Conservation (phyloP, 1,140 invertebrate genomes). For the Colletes latitarsis region DNA sequence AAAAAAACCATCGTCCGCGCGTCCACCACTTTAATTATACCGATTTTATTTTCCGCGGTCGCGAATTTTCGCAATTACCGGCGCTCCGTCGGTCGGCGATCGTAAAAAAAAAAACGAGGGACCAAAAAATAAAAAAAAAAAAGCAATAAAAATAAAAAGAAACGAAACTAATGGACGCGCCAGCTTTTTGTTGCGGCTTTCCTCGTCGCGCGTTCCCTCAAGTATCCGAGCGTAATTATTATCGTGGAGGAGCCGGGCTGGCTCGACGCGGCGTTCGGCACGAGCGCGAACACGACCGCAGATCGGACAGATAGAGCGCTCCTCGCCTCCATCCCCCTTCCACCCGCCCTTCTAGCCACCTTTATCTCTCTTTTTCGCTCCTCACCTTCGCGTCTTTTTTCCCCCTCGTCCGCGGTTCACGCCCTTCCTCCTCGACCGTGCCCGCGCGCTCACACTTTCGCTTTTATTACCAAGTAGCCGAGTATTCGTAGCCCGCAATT, state of each 20-base stretch:
- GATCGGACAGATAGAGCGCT: slow-evolving; percentile 57
- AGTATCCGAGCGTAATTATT: slow-evolving; percentile 31
- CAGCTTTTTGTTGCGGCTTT: slow-evolving; percentile 47
- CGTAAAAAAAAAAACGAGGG: slow-evolving; percentile 23
- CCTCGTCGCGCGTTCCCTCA: slow-evolving; percentile 30
- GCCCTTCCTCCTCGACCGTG: background rate
- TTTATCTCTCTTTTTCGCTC: slow-evolving; percentile 34
- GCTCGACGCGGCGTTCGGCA: slow-evolving; percentile 29
- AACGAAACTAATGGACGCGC: slow-evolving; percentile 52
- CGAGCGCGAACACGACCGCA: slow-evolving; percentile 51
- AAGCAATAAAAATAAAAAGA: background rate
- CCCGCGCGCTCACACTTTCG: slow-evolving; percentile 39
- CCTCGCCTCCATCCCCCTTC: slow-evolving; percentile 29
- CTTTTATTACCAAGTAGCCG: slow-evolving; percentile 33
- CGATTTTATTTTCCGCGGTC: slow-evolving; percentile 53
- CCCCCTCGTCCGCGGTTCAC: background rate
- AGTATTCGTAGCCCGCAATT: slow-evolving; percentile 16
- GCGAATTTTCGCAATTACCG: slow-evolving; percentile 64
- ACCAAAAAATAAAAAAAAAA: too few relatives aligned
- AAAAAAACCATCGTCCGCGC: background rate
- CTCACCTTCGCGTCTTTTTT: slow-evolving; percentile 17
- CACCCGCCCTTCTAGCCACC: background rate
- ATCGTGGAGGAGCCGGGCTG: slow-evolving; percentile 12
- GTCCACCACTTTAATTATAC: slow-evolving; percentile 53
- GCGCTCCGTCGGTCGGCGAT: slow-evolving; percentile 15